Conservation (phyloP, 1,140 invertebrate species). For the Bombus superbus region DNA sequence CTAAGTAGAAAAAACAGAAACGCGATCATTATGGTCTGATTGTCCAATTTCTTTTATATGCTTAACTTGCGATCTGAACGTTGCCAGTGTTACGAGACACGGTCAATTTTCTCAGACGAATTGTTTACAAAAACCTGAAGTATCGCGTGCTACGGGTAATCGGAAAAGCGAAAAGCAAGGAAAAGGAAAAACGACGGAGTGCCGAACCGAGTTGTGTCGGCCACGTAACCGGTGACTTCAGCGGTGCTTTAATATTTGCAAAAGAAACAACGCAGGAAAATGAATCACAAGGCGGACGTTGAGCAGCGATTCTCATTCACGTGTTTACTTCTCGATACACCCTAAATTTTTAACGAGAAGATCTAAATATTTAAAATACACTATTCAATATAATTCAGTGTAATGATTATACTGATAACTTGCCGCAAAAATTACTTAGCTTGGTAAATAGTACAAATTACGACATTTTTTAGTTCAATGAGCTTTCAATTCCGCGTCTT, state of each 20-base stretch:
- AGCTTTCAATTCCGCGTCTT: no score
- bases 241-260: constrained; percentile 8
- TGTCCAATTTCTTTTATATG: background rate
- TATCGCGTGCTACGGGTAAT: constrained; percentile 13
- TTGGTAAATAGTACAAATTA: no score
- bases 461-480: no score
- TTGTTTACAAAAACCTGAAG: background rate
- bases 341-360: background rate
- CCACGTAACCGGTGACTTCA: constrained; percentile 25
- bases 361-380: no score
- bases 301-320: background rate
- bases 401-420: no score
- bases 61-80: background rate
- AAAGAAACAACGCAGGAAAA: constrained; percentile 17
- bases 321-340: background rate
- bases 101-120: background rate
- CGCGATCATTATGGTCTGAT: background rate
- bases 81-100: background rate
- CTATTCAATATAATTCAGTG: no score
- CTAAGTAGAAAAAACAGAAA: no score
- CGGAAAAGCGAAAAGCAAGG: background rate
- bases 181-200: background rate
- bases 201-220: background rate
- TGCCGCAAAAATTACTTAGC: no score
- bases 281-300: background rate